phyloP scores from a whole-genome alignment of 2,113 vertebrate genomes.

The Guaruba guarouba region DNA sequence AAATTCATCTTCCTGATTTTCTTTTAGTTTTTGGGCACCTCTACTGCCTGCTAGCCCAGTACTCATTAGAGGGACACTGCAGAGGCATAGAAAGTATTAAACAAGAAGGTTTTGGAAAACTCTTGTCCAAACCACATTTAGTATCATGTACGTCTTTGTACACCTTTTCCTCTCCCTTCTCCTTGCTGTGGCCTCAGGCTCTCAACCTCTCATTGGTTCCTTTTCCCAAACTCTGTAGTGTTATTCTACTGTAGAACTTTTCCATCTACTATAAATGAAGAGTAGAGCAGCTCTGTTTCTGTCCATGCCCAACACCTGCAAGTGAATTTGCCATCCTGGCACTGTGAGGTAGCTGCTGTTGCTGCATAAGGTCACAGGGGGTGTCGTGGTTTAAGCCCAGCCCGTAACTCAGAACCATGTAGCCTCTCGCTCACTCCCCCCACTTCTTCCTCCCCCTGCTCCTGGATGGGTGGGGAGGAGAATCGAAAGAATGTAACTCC shows the following conservation, averaged over 20 bases:
- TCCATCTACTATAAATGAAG: neutral
- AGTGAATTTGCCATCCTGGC: neutral
- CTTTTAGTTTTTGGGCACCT: neutral
- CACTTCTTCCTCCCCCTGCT: too few species aligned
- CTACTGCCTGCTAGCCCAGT: neutral
- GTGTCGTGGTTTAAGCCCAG: neutral
- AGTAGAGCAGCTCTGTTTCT: neutral
- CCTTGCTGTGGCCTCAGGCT: neutral
- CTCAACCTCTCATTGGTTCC: neutral
- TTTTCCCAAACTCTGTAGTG: neutral
- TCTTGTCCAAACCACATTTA: neutral
- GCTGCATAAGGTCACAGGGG: neutral
- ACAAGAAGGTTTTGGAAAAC: neutral
- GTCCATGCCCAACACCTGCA: neutral
- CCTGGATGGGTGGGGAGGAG: neutral
- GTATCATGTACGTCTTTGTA: neutral
- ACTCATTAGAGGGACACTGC: neutral
- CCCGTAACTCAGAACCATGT: neutral
- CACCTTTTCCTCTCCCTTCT: neutral
- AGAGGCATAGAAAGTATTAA: neutral
- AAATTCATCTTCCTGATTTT: neutral
- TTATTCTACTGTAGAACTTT: neutral
- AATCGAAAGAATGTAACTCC: neutral
- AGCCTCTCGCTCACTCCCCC: neutral
- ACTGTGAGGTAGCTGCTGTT: neutral